Conservation (phyloP, 2,797 vertebrate species). For the Xiphophorus birchmanni region DNA sequence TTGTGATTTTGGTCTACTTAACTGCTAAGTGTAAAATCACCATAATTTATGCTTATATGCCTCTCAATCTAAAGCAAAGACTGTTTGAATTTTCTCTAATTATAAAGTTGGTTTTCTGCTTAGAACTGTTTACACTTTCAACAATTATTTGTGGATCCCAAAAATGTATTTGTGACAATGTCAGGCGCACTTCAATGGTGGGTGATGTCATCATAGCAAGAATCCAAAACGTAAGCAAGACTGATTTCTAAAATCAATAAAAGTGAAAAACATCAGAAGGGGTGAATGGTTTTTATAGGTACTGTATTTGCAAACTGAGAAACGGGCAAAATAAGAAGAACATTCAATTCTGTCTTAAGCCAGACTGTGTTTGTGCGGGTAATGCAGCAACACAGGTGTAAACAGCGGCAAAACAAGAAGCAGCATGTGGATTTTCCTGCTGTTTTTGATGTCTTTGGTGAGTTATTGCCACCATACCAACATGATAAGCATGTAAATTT, state of each 20-base stretch:
- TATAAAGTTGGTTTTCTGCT: no score
- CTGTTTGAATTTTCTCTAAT: no score
- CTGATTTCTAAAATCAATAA: not conserved
- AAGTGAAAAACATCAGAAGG: not conserved
- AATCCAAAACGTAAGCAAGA: no score
- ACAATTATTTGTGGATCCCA: no score
- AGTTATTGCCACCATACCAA: not conserved
- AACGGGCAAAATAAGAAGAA: not conserved
- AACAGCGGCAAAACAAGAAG: not conserved
- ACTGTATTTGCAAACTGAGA: not conserved
- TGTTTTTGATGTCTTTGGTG: constrained; percentile 3
- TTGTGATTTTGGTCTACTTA: no score
- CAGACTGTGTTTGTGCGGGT: not conserved
- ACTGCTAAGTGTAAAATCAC: no score
- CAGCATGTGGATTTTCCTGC: constrained; percentile 2
- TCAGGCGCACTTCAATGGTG: no score
- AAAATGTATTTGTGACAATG: no score
- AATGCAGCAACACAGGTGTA: not conserved
- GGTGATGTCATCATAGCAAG: no score
- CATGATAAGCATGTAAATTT: constrained; percentile 37
- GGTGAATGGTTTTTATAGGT: not conserved
- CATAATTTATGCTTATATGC: no score
- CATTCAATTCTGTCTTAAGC: not conserved
- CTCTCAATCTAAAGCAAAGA: no score
- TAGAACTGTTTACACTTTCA: no score